Base-by-base conservation (phyloP, 2,888 invertebrate genomes). In the Ectobius pallidus region DNA sequence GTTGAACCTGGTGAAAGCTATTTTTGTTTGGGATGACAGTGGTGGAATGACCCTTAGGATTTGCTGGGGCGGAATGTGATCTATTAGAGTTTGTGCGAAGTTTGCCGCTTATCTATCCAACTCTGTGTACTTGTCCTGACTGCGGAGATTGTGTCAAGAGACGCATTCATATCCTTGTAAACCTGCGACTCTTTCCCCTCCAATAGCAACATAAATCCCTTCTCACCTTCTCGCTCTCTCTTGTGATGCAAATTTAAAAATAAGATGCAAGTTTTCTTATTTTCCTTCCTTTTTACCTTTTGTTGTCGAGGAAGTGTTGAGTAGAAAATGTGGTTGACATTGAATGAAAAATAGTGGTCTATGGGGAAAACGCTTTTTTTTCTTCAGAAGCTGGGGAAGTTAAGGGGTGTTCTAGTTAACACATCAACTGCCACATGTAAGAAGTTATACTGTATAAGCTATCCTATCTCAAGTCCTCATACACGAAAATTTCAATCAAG, bases 291-390 rank as follows among this genome's bases (percentile, higher is more conserved):
- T 32, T 62, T 62, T 70, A 70, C 20, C 39, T 62, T 70, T 62
- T 70, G 62, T 70, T 70, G 62, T 70, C 46, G 61, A 46, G 63
- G 42, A 70, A 63, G 70, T 62, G 49, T 70, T 62, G 70, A 70
- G 70, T 70, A 46, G 70, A 70, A 70, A 63, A 63, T 70, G 70
- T 63, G 70, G 70, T 63, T 63, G 70, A 70, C 63, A 25, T 46
- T n/a, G 46, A 49, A 62, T 70, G 62, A 70, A 62, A 70, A 61
- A 62, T 62, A 70, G 49, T 30, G 62, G 46, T 49, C 30, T 62
- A 44, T 20, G 14, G 62, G 61, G 62, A 49, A 20, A 68, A 30
- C 49, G 68, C 11, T 32, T 49, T n/a, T n/a, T n/a, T n/a, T n/a
- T n/a, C n/a, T n/a, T 49, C 63, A 11, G 46, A 6, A 52, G 22